Evolutionary conservation across 2,888 invertebrate species (phyloP).

Genomic region (Scaptomyza cyrtandrae): DNA sequence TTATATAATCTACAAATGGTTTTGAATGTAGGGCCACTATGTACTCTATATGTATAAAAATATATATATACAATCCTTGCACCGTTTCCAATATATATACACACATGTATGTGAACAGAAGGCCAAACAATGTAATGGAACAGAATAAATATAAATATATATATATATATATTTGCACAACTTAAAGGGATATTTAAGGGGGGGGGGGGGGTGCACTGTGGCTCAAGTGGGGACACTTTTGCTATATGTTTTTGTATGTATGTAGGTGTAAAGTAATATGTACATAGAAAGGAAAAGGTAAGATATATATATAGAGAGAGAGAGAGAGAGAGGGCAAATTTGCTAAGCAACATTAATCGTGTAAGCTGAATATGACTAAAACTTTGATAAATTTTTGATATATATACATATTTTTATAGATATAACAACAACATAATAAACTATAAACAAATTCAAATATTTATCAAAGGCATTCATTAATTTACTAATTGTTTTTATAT

Average conservation of each 20-base stretch:
- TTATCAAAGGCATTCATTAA: not conserved
- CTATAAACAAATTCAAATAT: not conserved
- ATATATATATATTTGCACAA: conserved; percentile 8
- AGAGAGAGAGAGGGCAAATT: conserved; percentile 4
- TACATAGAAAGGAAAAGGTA: conserved; percentile 11
- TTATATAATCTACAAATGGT: conserved; percentile 46
- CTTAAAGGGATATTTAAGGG: not conserved
- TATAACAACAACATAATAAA: too few species aligned
- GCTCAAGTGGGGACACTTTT: not conserved
- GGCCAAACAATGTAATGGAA: conserved; percentile 14
- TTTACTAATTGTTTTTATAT: not conserved
- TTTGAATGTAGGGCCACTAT: conserved; percentile 27
- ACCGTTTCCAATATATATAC: conserved; percentile 26
- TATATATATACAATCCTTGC: conserved; percentile 37
- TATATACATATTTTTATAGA: too few species aligned
- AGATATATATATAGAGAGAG: not conserved
- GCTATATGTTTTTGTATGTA: not conserved
- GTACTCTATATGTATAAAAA: too few species aligned
- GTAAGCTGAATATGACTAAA: not conserved
- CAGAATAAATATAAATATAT: not conserved
- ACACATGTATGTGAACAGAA: not conserved
- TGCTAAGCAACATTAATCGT: conserved; percentile 10
- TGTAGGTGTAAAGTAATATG: conserved; percentile 6
- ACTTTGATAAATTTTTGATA: not conserved
- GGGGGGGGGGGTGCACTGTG: not conserved